Evolutionary conservation across 2,888 invertebrate genomes (phyloP), one percentile per base, ranked within the genome.

Genomic region (Drosophila mulleri): DNA sequence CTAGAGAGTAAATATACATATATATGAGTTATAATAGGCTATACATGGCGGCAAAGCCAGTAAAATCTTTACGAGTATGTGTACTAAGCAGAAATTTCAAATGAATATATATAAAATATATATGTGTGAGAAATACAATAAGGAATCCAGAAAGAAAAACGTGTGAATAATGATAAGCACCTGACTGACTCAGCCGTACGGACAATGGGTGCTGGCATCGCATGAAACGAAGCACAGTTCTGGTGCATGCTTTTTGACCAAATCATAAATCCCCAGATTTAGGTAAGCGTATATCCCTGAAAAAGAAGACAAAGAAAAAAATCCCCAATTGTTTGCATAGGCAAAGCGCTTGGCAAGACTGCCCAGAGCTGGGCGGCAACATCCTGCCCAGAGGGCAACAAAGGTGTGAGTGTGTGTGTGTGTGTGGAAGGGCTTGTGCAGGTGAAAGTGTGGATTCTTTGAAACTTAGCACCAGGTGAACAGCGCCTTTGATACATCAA

Each of bases 401-500:
- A 3, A 8, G n/a, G 7, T 12, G 48, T 29, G n/a, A 6, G 29
- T n/a, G 48, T 6, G 47, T 4, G 9, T 7, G 14, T 12, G 56
- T 57, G 45, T 12, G 23, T 20, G 20, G 32, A 32, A 35, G 57
- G 29, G 56, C 12, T 12, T 56, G 8, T 39, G 26, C 37, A 14
- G 39, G 32, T 26, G 37, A 32, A 32, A 37, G 48, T 52, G 64
- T 39, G 26, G 72, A 68, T 53, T 54, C 65, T 69, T 72, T 76
- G 72, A 75, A 76, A 76, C 48, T 60, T 62, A 75, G 60, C 72
- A 72, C 57, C 63, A 75, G 61, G 64, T 65, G 72, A 75, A 42
- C 47, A 53, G 41, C 47, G 57, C 66, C 72, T 61, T 78, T 82
- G 80, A 75, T 73, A 62, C 69, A 67, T 63, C 58, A 57, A 60